Conservation (phyloP, 23 tunicate genomes). For the Trididemnum clinides region DNA sequence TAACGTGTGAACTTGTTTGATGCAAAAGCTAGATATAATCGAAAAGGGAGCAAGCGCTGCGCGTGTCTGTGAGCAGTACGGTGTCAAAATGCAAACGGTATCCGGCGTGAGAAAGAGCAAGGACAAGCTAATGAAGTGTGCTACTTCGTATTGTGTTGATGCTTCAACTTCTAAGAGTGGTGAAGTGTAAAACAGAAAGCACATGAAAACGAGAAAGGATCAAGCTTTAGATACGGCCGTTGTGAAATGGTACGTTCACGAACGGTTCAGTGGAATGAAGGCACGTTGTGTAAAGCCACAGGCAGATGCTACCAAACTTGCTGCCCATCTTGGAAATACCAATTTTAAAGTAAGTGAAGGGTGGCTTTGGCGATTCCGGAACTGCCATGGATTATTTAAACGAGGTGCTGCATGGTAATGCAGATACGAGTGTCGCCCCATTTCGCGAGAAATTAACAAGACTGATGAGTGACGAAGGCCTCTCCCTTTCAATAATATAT, state of each 20-base stretch:
- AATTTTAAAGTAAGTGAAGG: conserved; percentile 22
- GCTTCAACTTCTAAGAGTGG: background rate
- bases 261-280: background rate
- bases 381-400: conserved; percentile 23
- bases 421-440: background rate
- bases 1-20: background rate
- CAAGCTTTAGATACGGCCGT: conserved; percentile 19
- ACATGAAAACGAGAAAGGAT: background rate
- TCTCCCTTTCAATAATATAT: background rate
- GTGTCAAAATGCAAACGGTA: background rate
- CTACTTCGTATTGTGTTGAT: background rate
- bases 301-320: conserved; percentile 19
- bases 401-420: conserved; percentile 30
- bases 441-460: conserved; percentile 3
- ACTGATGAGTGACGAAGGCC: background rate
- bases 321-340: conserved; percentile 16
- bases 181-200: background rate
- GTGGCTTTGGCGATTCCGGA: background rate
- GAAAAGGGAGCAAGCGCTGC: conserved; percentile 2
- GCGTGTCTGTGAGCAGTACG: conserved; percentile 2
- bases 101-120: background rate
- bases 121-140: conserved; percentile 9
- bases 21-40: conserved; percentile 1
- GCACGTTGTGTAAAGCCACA: background rate
- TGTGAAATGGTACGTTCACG: conserved; percentile 3